Evolutionary conservation across 2,797 vertebrate species (phyloP), one percentile per base, ranked within the genome.

Genomic region (Aeoliscus strigatus): DNA sequence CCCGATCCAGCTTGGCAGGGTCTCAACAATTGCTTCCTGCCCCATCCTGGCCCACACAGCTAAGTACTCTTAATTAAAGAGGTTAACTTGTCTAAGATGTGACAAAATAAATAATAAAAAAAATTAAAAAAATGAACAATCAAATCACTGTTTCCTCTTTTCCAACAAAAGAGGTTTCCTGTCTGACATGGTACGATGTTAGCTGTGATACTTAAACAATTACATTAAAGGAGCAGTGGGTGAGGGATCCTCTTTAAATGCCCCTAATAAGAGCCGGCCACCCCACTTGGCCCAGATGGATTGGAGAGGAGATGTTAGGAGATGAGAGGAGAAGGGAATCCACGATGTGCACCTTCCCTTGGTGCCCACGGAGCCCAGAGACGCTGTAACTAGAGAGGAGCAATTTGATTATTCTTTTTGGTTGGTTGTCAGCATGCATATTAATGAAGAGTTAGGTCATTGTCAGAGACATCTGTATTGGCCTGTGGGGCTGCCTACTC

Each of bases 61-160:
- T 66, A 76, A 87, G 69, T 65, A 75, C 86, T 89, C 85, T 83
- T 82, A 73, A 65, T 76, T 70, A 70, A 89, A 86, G 78, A 89
- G 84, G 82, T 85, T 87, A 87, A 88, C 84, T 80, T 86, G 82
- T 86, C 80, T 82, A 84, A 85, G 81, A 86, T 84, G 76, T 82
- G 83, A 85, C 76, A 66, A 40, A 60, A 69, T 56, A 60, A 66
- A 71, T n/a, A n/a, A n/a, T n/a, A n/a, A n/a, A n/a, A n/a, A n/a
- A 67, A 61, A 57, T 46, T 53, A 63, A 64, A 65, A 56, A 15
- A 27, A 28, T 1, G 60, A 81, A 86, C 85, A 86, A 86, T 83
- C 64, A 57, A 77, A 71, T 80, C 71, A 69, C 73, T 88, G 83
- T 88, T 81, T 81, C 72, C 70, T 66, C 52, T 38, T 60, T 47